phyloP scores from a whole-genome alignment of 2,888 invertebrate genomes.

The Volucella inflata region DNA sequence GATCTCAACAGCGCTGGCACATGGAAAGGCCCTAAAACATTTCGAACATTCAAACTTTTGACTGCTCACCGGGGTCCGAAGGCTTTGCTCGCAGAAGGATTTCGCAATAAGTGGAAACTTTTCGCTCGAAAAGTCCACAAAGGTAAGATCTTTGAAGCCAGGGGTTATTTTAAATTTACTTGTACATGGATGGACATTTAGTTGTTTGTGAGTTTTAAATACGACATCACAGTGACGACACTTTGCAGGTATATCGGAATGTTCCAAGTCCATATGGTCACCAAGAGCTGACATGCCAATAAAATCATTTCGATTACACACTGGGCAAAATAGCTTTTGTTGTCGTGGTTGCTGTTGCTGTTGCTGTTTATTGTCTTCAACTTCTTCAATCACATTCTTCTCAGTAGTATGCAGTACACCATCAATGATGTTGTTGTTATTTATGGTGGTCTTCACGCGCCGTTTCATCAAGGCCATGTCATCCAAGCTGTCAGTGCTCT shows the following conservation, averaged over 20 bases:
- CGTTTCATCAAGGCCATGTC: slow-evolving; percentile 79
- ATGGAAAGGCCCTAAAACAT: slow-evolving; percentile 89
- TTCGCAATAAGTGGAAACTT: slow-evolving; percentile 92
- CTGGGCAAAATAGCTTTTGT: slow-evolving; percentile 85
- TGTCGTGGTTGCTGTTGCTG: slow-evolving; percentile 72
- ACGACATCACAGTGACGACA: slow-evolving; percentile 90
- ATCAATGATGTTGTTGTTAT: slow-evolving; percentile 77
- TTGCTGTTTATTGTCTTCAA: slow-evolving; percentile 49
- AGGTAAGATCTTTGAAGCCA: slow-evolving; percentile 89
- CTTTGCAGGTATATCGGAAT: slow-evolving; percentile 88
- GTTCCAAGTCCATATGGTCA: slow-evolving; percentile 87
- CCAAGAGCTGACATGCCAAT: slow-evolving; percentile 86
- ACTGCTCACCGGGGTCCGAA: slow-evolving; percentile 85
- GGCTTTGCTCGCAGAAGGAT: slow-evolving; percentile 88
- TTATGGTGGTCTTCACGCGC: slow-evolving; percentile 81
- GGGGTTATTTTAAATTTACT: slow-evolving; percentile 82
- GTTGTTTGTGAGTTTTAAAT: slow-evolving; percentile 89
- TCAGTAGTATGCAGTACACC: slow-evolving; percentile 69
- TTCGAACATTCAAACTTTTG: slow-evolving; percentile 89
- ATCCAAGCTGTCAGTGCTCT: slow-evolving; percentile 79
- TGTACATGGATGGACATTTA: slow-evolving; percentile 88
- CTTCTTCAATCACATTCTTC: slow-evolving; percentile 54
- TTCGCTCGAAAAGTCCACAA: slow-evolving; percentile 91
- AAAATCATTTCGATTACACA: slow-evolving; percentile 87
- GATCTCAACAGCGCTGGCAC: slow-evolving; percentile 87